Evolutionary conservation across 2,113 vertebrate genomes (phyloP), one percentile per base, ranked within the genome.

Genomic region (Bagarius yarrelli): DNA sequence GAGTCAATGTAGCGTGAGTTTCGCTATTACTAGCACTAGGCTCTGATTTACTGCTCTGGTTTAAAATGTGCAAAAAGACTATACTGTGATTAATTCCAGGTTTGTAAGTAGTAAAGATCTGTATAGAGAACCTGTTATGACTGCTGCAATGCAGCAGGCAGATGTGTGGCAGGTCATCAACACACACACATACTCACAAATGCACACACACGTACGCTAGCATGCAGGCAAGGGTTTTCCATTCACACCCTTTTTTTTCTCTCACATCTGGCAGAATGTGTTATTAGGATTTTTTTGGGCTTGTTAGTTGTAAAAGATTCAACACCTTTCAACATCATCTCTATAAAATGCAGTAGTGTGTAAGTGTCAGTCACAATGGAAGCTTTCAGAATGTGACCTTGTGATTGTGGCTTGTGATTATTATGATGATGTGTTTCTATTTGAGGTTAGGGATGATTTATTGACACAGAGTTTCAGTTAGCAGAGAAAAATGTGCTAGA

Each of bases 391-490:
- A 30, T 74, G 64, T 70, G 64, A 71, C 71, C 71, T 84, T 25
- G 18, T 55, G 15, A 81, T 71, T 18, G 21, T 30, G 47, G 34
- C 82, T 30, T 71, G 73, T 80, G 61, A 85, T 50, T 50, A 66
- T 16, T 25, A 59, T 32, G 23, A 55, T 5, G 83, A 53, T 14
- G 47, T 77, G 27, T 79, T 85, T 78, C 34, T 30, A 78, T 85
- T 69, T 76, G 66, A 40, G 25, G 50, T 85, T 70, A 23, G 57
- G 47, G 34, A 59, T 77, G 59, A 83, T 81, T 82, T 44, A 82
- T 81, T 36, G 53, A 15, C 52, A 78, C 56, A 57, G 16, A 47
- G n/a, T 30, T 30, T 61, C 30, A 59, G 77, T 82, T 84, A 77
- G 66, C 72, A 84, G 80, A 60, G 52, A 84, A 56, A 78, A 70